phyloP scores from a whole-genome alignment of 2,797 vertebrate species.

The Eremophila alpestris region DNA sequence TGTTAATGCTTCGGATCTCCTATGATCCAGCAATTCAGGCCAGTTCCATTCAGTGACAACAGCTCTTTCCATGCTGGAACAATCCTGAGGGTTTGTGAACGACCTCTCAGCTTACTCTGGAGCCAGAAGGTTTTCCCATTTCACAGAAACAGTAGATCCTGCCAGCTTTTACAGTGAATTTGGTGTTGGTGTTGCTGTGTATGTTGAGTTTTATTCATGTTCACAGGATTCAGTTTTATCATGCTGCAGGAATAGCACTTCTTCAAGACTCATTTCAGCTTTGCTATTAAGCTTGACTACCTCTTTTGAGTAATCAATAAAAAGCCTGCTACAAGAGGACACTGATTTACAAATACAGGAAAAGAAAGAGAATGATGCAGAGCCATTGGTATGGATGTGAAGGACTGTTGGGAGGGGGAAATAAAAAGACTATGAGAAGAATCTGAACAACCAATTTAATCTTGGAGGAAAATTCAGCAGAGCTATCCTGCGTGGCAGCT shows the following conservation, averaged over 20 bases:
- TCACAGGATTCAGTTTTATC: neutral
- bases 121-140: neutral
- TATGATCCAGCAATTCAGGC: neutral
- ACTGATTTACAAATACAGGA: conserved; percentile 67
- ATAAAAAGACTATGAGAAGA: conserved; percentile 35
- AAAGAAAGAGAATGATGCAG: conserved; percentile 47
- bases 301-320: conserved; percentile 73
- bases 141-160: neutral
- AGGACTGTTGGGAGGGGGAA: conserved; percentile 31
- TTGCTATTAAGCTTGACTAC: conserved; percentile 56
- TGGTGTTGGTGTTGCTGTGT: neutral
- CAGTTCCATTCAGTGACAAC: neutral
- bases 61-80: neutral
- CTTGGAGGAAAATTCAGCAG: conserved; percentile 60
- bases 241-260: conserved; percentile 26
- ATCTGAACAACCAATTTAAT: conserved; percentile 59
- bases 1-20: neutral
- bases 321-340: conserved; percentile 62
- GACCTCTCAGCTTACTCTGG: neutral
- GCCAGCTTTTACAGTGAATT: neutral
- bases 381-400: conserved; percentile 57
- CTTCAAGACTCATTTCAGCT: conserved; percentile 53
- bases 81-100: neutral
- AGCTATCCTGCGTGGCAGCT: conserved; percentile 56
- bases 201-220: neutral